Evolutionary conservation across 1,140 invertebrate species (phyloP), one percentile per base, ranked within the genome.

Genomic region (Gryllus bimaculatus): DNA sequence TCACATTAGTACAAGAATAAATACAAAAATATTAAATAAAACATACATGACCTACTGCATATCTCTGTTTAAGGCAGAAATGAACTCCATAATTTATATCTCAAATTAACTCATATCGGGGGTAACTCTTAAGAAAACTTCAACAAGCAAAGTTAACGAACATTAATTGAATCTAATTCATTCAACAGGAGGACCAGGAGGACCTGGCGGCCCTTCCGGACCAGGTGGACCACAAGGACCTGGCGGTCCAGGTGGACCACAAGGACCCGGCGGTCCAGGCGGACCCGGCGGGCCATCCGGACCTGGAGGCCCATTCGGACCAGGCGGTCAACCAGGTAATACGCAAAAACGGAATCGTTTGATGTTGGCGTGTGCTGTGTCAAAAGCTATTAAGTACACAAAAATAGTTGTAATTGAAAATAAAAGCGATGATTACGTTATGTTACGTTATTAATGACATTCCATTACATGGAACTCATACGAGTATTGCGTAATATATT

Each of bases 231-330:
- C 81, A 77, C 81, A 79, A 80, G 85, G 85, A 49, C 80, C 80
- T 8, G 82, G 81, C 0, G 85, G 85, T 79, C 80, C 82, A 81
- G 48, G 81, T 47, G 85, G 85, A 78, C 83, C 83, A 49, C 15
- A 12, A 78, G 81, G 80, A 74, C 78, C 74, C 6, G 75, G 48
- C 13, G 80, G 80, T 5, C 47, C 84, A 78, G 15, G 18, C 13
- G 81, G 80, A 74, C 78, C 74, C 7, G 75, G 74, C 10, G 80
- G 80, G 6, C 47, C 84, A 80, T 26, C 80, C 83, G 78, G 78
- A n/a, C 26, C 21, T 20, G 20, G 75, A 1, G 78, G 78, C 75
- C 74, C 20, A 39, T 47, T 26, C 26, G 80, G 78, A 18, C 76
- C 76, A 48, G 73, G 75, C 8, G 80, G 80, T 8, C 78, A 79